Base-by-base conservation (phyloP, 53 echinoderm and acorn worm species). In the Astropecten irregularis region DNA sequence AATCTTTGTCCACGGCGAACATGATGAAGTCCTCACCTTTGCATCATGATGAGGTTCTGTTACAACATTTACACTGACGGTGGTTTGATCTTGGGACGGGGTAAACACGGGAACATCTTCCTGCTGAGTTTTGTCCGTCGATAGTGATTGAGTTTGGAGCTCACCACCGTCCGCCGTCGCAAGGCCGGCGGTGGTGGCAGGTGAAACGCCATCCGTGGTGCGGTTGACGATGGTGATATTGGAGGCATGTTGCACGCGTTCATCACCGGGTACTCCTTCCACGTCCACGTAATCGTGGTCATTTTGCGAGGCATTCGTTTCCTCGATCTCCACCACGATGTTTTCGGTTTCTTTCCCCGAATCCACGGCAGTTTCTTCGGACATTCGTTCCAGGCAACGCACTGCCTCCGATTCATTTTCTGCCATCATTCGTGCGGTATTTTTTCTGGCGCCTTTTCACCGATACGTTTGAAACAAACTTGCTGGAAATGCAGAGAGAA, bases 401-500 rank as follows among this genome's bases (percentile, higher is more conserved):
- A 79, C 44, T 16, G 57, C 76, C 56, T 74, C 74, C 0, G 74
- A 53, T 15, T 28, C 59, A 31, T 14, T 19, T 1, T 47, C 79
- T 8, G 61, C 79, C 48, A 62, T 58, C 6, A 22, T 36, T 40
- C 47, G 76, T 76, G 58, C 57, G 18, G 76, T 57, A 29, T 40
- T 39, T 8, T 27, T 69, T 79, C 6, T 48, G 62, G 62, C 79
- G 62, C 79, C 79, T 79, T 79, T 47, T 79, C 79, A 13, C 48
- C 61, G 79, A 79, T 79, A 61, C 79, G 79, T 79, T 79, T 79
- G 79, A 61, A 49, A 79, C 26, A 29, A 60, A 47, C 48, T 79
- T 79, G 79, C 62, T 47, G 14, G 22, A 61, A 77, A n/a, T n/a
- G n/a, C n/a, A n/a, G n/a, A n/a, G n/a, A n/a, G n/a, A 61, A 62